These are phyloP conservation scores for Poeciliopsis gracilis DNA, from an alignment of 2,797 vertebrate species.

Conservation along the genomic window DNA sequence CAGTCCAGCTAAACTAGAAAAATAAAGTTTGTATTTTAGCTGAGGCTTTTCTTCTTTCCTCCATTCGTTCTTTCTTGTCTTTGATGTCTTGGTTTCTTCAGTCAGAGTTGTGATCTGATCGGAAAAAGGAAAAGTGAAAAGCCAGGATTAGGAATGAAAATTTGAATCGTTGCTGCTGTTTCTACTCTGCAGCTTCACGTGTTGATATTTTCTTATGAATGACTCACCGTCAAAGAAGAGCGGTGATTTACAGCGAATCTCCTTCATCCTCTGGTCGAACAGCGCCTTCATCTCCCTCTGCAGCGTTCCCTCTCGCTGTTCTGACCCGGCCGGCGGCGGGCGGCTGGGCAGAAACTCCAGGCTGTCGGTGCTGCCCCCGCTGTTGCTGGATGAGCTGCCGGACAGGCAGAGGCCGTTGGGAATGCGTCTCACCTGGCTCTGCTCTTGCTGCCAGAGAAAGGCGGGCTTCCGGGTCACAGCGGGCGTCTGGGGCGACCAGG, in stretches of 20 bases:
- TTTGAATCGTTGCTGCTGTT: background rate
- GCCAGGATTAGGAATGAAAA: background rate
- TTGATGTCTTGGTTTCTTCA: conserved; percentile 23
- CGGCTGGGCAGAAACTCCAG: conserved; percentile 75
- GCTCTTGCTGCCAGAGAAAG: conserved; percentile 68
- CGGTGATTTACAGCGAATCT: conserved; percentile 92
- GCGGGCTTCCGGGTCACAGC: conserved; percentile 66
- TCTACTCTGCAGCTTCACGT: background rate
- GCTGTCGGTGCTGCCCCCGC: conserved; percentile 81
- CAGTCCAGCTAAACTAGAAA: conserved; percentile 46
- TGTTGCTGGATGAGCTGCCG: conserved; percentile 87
- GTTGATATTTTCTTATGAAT: background rate
- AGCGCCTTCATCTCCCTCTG: conserved; percentile 96
- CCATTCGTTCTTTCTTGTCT: background rate
- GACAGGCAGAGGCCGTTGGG: conserved; percentile 81
- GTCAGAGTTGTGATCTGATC: conserved; percentile 46
- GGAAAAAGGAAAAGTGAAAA: conserved; percentile 15
- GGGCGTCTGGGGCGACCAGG: conserved; percentile 57
- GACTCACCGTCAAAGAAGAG: conserved; percentile 86
- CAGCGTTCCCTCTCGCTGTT: conserved; percentile 87
- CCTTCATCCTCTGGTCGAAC: conserved; percentile 93
- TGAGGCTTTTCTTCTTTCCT: background rate
- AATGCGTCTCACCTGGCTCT: conserved; percentile 73
- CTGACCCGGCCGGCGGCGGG: conserved; percentile 72
- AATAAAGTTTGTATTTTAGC: conserved; percentile 30